Evolutionary conservation across 2,888 invertebrate species (phyloP), one percentile per base, ranked within the genome.

Genomic region (Calliopum simillimum): DNA sequence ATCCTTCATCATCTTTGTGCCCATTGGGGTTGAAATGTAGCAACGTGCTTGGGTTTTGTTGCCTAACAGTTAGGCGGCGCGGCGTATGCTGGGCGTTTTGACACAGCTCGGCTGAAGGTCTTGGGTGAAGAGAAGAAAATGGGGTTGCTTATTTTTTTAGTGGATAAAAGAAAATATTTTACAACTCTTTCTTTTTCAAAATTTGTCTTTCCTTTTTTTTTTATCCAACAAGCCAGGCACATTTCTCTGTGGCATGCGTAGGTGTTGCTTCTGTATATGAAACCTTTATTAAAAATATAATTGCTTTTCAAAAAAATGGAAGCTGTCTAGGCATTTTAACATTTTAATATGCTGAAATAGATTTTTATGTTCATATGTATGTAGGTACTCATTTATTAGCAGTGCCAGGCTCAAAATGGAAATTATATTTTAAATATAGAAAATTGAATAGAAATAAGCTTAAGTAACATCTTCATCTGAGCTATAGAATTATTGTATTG

Each of bases 11-110:
- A 62, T 62, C 62, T 6, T 62, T 21, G 14, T 19, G 23, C 16
- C 25, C 56, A n/a, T 58, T 62, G 62, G 62, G 62, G 62, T 46
- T 62, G 62, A 23, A 46, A 25, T 62, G 46, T 23, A 46, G 46
- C 62, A n/a, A 46, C 21, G 19, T 8, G 44, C 19, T 41, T n/a
- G n/a, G 2, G 8, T 23, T 21, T 46, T 59, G 46, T 62, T 63
- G 63, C 19, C 33, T 64, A 51, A 51, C n/a, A 19, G 51, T 49
- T n/a, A 49, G 49, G 62, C 23, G n/a, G 44, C 19, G n/a, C n/a
- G n/a, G n/a, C 25, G 33, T 33, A 33, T 25, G 62, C 14, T 16
- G 33, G 47, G 14, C 25, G 43, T 23, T 58, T 33, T 33, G 33
- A 8, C 33, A 33, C 33, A 33, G 59, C 44, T 12, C n/a, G 16